Evolutionary conservation across 2,888 invertebrate genomes (phyloP), one percentile per base, ranked within the genome.

Genomic region (Corythucha ciliata): DNA sequence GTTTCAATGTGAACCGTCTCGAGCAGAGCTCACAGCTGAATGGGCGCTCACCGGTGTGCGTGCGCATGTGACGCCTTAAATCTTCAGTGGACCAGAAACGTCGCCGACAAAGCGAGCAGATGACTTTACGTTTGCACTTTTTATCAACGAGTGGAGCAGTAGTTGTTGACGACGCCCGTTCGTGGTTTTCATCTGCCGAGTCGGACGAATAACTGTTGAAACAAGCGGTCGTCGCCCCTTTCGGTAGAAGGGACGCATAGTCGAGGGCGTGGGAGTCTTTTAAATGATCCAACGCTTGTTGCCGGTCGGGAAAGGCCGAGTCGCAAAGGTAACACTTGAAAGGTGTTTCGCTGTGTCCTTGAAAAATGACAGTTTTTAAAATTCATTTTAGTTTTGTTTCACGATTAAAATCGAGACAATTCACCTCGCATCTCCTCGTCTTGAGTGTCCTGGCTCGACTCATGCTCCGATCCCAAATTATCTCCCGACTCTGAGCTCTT

Each of bases 31-130:
- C 88, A 66, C 92, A 93, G 53, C 86, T 85, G 67, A 91, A 93
- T 0, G 92, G 92, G 1, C 91, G 72, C 65, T 92, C 92, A 0
- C 91, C 91, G 0, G 88, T 87, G 67, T 94, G 93, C 0, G 91
- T 92, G 18, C 91, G 74, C 89, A 93, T 92, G 69, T 94, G 94
- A 0, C 92, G 79, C 0, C 92, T 76, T 4, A 93, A 72, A 68
- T 94, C 93, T 67, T 93, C 92, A 0, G 91, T 87, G 0, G 92
- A 92, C 91, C 91, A 92, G 71, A 93, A 93, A 40, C 91, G 80
- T 55, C 92, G 83, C 66, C 91, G 77, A 68, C 93, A 94, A 65
- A 93, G 89, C 0, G 91, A 90, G 67, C 93, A 90, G 51, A 88
- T 84, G 4, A 85, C 51, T 29, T 51, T 51, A 8, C 51, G 51